Evolutionary conservation across 1,140 invertebrate species (phyloP), one percentile per base, ranked within the genome.

Genomic region (Globodera rostochiensis): DNA sequence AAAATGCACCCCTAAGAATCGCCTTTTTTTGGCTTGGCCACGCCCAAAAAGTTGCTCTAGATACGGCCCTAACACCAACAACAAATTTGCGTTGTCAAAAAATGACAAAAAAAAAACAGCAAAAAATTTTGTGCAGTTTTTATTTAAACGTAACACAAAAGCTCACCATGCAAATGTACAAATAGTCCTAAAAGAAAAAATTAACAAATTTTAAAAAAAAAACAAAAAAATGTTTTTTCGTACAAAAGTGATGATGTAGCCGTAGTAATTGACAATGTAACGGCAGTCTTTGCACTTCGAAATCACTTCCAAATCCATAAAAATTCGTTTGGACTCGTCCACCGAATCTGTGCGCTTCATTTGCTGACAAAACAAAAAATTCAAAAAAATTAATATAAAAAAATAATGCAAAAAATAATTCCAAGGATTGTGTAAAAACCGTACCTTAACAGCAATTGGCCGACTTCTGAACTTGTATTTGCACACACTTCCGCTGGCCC

Each of bases 271-370:
- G 77, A 98, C 97, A 87, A 99, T 99, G 91, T 95, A 97, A 25
- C 94, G 95, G 92, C 96, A 98, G 90, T 97, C 96, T 86, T 97
- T 94, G 70, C 95, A 97, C 86, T 97, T 95, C 13, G 97, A 92
- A 53, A 98, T 95, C 53, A 99, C 96, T 90, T 98, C 96, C 84
- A 99, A 92, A 91, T 99, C 97, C 95, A 98, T 98, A 73, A 97
- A 94, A 77, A 99, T 98, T 85, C 96, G 93, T 91, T 98, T 98
- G 80, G 96, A 97, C 91, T 98, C 97, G 90, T 98, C 96, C 19
- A 93, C 93, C 90, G 98, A 98, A 15, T 96, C 95, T 11, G 96
- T 97, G 66, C 96, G 93, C 82, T 96, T 92, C 96, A 99, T 99
- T 94, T 98, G 96, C 93, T 96, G 21, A 79, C n/a, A 74, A 90